phyloP scores from a whole-genome alignment of 2,113 vertebrate species.

The Smithornis capensis region DNA sequence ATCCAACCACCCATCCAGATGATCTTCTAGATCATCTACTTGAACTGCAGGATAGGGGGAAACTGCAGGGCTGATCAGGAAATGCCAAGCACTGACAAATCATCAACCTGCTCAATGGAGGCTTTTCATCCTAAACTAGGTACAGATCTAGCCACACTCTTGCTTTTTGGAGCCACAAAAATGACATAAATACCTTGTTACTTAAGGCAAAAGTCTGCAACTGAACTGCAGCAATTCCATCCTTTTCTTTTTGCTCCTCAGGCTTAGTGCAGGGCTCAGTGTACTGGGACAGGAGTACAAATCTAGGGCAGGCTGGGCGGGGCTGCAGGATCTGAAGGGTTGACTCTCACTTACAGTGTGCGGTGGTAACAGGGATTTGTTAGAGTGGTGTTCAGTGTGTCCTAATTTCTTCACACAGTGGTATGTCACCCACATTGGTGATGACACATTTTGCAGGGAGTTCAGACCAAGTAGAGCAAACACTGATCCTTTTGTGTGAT shows the following conservation, averaged over 20 bases:
- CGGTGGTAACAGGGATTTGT: neutral
- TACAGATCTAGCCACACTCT: neutral
- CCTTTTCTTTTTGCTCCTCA: neutral
- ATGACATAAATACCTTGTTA: neutral
- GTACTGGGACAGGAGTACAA: neutral
- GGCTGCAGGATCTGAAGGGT: neutral
- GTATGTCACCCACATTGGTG: neutral
- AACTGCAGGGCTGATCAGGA: neutral
- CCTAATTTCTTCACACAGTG: neutral
- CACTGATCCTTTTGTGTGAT: neutral
- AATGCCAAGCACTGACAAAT: neutral
- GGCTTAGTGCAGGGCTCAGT: neutral
- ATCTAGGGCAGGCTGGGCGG: neutral
- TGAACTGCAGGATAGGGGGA: neutral
- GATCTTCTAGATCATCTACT: neutral
- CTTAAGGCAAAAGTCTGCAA: neutral
- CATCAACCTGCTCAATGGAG: neutral
- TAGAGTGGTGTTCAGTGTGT: neutral
- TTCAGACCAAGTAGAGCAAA: neutral
- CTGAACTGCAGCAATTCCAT: neutral
- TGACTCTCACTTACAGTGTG: rapidly evolving
- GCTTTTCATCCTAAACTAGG: neutral
- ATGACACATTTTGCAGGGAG: neutral
- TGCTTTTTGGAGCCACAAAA: neutral
- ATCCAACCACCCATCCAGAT: neutral